Percentiles rank a stretch among this genome's conserved stretches.
These are phyloP conservation scores for Tetramorium parvispinum DNA, from an alignment of 1,140 invertebrate species.

Conservation along the genomic window DNA sequence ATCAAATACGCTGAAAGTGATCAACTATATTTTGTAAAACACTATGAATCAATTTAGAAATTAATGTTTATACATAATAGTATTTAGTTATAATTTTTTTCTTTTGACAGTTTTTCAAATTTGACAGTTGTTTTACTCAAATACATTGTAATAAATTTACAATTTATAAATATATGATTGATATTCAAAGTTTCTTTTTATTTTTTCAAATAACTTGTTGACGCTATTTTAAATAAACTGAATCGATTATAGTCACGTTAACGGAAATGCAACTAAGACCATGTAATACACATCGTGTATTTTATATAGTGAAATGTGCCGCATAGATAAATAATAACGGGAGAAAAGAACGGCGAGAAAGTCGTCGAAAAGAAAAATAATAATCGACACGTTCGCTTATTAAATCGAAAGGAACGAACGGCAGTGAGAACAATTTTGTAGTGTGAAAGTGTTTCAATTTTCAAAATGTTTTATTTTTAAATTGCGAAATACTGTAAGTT, in stretches of 20 bases:
- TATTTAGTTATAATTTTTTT: background rate
- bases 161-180: background rate
- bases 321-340: slow-evolving; percentile 15
- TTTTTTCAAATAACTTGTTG: background rate
- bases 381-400: background rate
- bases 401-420: slow-evolving; percentile 35
- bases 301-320: slow-evolving; percentile 5
- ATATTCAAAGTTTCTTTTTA: background rate
- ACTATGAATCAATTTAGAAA: background rate
- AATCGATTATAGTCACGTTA: background rate
- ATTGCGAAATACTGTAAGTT: background rate
- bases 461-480: background rate
- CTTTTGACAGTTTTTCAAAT: background rate
- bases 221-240: background rate
- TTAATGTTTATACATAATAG: slow-evolving; percentile 4
- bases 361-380: slow-evolving; percentile 9
- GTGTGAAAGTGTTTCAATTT: slow-evolving; percentile 14
- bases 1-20: background rate
- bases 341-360: slow-evolving; percentile 34
- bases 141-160: background rate
- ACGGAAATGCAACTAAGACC: background rate
- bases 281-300: background rate
- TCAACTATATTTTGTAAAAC: background rate
- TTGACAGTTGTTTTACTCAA: background rate
- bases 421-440: slow-evolving; percentile 12